These are phyloP conservation scores for Vidua macroura DNA, from an alignment of 2,113 vertebrate genomes.

Conservation along the genomic window DNA sequence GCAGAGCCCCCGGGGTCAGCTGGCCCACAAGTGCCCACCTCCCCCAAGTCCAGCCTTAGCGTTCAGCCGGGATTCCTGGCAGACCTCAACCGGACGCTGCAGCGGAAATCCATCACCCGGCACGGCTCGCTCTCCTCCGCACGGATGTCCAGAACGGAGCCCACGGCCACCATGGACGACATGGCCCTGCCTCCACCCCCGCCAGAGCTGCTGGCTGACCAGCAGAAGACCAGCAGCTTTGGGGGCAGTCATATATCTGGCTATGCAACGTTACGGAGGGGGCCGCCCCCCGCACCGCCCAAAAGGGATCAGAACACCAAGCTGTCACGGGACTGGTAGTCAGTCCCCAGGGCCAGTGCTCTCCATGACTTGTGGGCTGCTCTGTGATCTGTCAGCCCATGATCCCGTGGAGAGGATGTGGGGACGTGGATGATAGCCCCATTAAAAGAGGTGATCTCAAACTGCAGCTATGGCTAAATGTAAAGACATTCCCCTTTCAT, in stretches of 20 bases:
- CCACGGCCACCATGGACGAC: slow-evolving; percentile 91
- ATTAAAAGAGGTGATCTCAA: slow-evolving; percentile 46
- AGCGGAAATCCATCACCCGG: slow-evolving; percentile 91
- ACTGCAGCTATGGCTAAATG: slow-evolving; percentile 17
- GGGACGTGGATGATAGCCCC: not conserved
- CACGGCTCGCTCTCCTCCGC: slow-evolving; percentile 88
- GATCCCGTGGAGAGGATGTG: not conserved
- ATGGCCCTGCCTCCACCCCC: slow-evolving; percentile 93
- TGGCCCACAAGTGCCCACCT: slow-evolving; percentile 80
- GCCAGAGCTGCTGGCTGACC: slow-evolving; percentile 87
- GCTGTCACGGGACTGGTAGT: slow-evolving; percentile 93
- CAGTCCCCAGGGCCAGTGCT: not conserved
- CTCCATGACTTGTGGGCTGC: not conserved
- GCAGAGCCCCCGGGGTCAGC: slow-evolving; percentile 58
- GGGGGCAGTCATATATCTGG: slow-evolving; percentile 89
- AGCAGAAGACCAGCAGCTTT: slow-evolving; percentile 77
- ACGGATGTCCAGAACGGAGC: slow-evolving; percentile 79
- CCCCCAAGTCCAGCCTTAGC: slow-evolving; percentile 86
- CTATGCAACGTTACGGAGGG: slow-evolving; percentile 94
- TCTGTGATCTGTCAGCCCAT: not conserved
- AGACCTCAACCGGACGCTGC: slow-evolving; percentile 93
- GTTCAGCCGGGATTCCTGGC: slow-evolving; percentile 93
- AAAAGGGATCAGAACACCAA: slow-evolving; percentile 95
- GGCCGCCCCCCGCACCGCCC: slow-evolving; percentile 90
- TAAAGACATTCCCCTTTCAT: slow-evolving; percentile 41